phyloP scores from a whole-genome alignment of 2,888 invertebrate species.

The Tenthredo amoena region DNA sequence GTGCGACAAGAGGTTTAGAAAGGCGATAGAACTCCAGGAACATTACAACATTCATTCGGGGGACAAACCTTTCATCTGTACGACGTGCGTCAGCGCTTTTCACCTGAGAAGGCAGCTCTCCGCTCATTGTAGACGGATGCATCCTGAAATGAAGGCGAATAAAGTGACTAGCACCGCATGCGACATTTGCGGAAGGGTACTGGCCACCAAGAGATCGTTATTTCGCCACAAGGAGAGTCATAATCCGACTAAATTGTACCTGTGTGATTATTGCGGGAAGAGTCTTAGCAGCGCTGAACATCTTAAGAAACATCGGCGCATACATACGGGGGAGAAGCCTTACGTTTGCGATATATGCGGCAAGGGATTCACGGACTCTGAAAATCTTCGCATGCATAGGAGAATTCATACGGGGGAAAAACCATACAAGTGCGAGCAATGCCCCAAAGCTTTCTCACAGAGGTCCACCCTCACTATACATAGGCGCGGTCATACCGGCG shows the following conservation, averaged over 20 bases:
- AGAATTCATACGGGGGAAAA: constrained; percentile 79
- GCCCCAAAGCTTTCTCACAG: constrained; percentile 80
- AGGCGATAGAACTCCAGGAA: constrained; percentile 74
- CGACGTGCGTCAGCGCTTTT: constrained; percentile 70
- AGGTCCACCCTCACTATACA: constrained; percentile 80
- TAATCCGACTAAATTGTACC: constrained; percentile 75
- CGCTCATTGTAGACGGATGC: constrained; percentile 72
- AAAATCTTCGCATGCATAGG: constrained; percentile 77
- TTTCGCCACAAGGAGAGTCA: constrained; percentile 74
- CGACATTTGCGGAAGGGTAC: constrained; percentile 74
- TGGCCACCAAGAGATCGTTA: constrained; percentile 73
- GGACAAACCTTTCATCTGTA: constrained; percentile 74
- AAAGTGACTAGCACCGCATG: constrained; percentile 74
- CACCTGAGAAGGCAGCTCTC: constrained; percentile 72
- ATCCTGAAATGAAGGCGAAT: constrained; percentile 74
- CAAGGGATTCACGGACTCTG: constrained; percentile 78
- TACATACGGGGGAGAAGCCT: constrained; percentile 81
- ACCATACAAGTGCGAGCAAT: constrained; percentile 79
- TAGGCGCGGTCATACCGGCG: constrained; percentile 78
- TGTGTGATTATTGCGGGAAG: constrained; percentile 80
- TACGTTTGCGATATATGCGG: constrained; percentile 79
- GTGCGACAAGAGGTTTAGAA: constrained; percentile 74
- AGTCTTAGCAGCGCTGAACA: constrained; percentile 78
- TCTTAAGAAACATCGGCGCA: constrained; percentile 78
- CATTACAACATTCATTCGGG: constrained; percentile 76